Percentiles rank a stretch among this genome's conserved stretches.
Evolutionary conservation across 2,888 invertebrate species (phyloP).

Genomic region (Macrophya alboannulata): DNA sequence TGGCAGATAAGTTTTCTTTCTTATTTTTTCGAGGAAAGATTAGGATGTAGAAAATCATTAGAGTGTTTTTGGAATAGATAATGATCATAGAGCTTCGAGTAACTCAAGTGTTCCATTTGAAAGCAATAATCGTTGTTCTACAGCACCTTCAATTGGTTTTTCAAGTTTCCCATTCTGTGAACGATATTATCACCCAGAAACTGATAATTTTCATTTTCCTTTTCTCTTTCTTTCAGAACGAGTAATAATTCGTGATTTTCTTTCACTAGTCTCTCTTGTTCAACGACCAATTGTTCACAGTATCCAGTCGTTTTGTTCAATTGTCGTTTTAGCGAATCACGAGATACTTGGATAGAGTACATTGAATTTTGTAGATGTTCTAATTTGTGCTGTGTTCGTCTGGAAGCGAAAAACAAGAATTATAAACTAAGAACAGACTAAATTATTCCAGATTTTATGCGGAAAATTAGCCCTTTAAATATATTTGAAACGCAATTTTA

Average conservation of each 20-base stretch:
- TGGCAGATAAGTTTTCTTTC: neutral
- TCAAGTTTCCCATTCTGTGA: conserved; percentile 80
- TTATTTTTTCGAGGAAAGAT: neutral
- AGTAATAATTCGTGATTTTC: conserved; percentile 72
- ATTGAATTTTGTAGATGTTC: conserved; percentile 80
- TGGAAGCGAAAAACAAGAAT: conserved; percentile 65
- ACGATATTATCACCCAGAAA: conserved; percentile 80
- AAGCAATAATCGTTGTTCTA: neutral
- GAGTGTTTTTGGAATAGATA: neutral
- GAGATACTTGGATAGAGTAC: conserved; percentile 80
- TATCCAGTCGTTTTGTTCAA: conserved; percentile 81
- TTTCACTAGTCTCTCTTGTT: conserved; percentile 81
- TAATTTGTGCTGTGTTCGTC: conserved; percentile 80
- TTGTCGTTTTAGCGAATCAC: conserved; percentile 81
- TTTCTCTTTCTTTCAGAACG: conserved; percentile 71
- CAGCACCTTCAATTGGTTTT: conserved; percentile 80
- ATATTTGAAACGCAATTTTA: neutral
- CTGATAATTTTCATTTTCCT: conserved; percentile 74
- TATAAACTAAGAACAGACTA: conserved; percentile 35
- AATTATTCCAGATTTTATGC: neutral
- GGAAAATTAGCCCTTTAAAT: conserved; percentile 6
- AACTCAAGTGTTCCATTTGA: neutral
- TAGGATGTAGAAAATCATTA: neutral
- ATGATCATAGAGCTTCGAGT: neutral
- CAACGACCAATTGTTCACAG: conserved; percentile 81